Base-by-base conservation (phyloP, 1,140 invertebrate genomes). In the Pseudomyrmex concolor region DNA sequence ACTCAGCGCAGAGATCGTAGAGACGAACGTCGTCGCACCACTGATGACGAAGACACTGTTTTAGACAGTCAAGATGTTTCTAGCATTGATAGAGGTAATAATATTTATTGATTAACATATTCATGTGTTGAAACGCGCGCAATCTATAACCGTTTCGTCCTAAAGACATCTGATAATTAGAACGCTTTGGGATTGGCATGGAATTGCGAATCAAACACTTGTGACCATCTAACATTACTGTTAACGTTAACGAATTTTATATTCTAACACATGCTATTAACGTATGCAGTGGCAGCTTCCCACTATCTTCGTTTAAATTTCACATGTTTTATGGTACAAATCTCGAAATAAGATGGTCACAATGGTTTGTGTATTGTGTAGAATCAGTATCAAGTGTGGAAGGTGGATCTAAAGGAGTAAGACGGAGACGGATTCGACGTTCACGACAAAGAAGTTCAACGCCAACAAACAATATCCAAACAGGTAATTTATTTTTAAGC, bases 1-100 rank as follows among this genome's bases (percentile, higher is more conserved):
- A 91, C 90, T 17, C 94, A 94, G 55, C 95, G 96, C 88, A 94
- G 96, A 84, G 95, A 96, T 83, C 94, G 95, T 63, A 94, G 95
- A 91, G 95, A 95, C 90, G 96, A 95, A 89, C 94, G 95, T 84
- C 96, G 96, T 80, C 94, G 97, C 90, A 96, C 96, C 82, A 97
- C 96, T 1, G 97, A 97, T 92, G 97, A 97, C 78, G 97, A 97
- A 91, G 96, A 97, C 86, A 97, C 96, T 60, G 96, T 97, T 59
- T 95, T 97, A 57, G 97, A 97, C 91, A 97, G 96, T 92, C 96
- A 97, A 92, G 97, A 97, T 87, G 95, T 96, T 57, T 88, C 87
- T 19, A 97, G 96, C 95, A 96, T 97, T 62, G 97, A 97, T 93
- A 95, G 96, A 96, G 97, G 97, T 97, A 94, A 92, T 43, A 84